Conservation (phyloP, 2,113 vertebrate genomes). For the Zosterops japonicus region DNA sequence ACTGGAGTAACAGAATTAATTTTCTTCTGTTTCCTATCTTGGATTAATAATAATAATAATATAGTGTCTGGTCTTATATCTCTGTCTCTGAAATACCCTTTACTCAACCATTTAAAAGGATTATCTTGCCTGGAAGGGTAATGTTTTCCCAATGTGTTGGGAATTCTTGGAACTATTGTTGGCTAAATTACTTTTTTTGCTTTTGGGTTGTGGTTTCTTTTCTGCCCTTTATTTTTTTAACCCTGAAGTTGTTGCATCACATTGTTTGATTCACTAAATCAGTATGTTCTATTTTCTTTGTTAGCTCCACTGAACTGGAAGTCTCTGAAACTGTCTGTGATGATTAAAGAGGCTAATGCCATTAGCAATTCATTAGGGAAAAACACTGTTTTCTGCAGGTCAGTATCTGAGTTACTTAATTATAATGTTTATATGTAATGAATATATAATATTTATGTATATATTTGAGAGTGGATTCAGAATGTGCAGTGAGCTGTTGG, state of each 20-base stretch:
- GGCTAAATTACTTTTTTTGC: not conserved
- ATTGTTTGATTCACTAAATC: not conserved
- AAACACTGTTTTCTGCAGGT: conserved; percentile 87
- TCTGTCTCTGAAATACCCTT: not conserved
- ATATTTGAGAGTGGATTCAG: not conserved
- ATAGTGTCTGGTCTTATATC: not conserved
- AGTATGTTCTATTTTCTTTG: not conserved
- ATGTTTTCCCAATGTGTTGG: not conserved
- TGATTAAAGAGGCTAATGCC: conserved; percentile 93
- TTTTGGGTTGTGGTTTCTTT: not conserved
- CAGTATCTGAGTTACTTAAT: not conserved
- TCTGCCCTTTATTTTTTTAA: not conserved
- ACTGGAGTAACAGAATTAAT: not conserved
- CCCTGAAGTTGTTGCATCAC: not conserved
- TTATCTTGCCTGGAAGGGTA: not conserved
- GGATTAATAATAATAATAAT: not conserved
- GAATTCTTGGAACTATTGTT: not conserved
- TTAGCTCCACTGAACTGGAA: conserved; percentile 85
- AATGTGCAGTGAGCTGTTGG: not conserved
- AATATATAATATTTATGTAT: not conserved
- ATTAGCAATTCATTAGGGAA: conserved; percentile 85
- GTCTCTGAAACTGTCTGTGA: conserved; percentile 90
- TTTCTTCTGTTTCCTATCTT: not conserved
- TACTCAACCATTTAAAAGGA: not conserved
- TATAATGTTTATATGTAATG: not conserved